A percentile compares a stretch with the other conserved stretches of the same genome.
phyloP scores from a whole-genome alignment of 2,888 invertebrate genomes.

The Eupithecia centaureata region DNA sequence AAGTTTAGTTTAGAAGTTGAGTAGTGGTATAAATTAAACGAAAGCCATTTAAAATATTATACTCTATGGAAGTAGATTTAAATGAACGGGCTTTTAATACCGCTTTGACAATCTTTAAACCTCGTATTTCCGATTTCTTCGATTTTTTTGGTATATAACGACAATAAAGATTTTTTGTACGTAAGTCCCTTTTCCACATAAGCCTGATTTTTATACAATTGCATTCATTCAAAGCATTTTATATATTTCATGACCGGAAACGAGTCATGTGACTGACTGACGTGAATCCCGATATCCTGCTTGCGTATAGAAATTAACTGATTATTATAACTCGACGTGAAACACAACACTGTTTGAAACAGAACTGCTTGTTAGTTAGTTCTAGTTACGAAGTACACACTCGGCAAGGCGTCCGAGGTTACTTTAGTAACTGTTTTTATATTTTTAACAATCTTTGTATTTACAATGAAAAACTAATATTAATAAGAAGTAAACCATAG shows the following conservation, averaged over 20 bases:
- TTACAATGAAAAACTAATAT: too few relatives aligned
- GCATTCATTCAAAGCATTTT: background rate
- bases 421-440: too few relatives aligned
- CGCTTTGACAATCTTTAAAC: background rate
- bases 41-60: background rate
- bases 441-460: too few relatives aligned
- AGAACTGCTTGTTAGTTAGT: background rate
- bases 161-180: background rate
- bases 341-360: constrained; percentile 17
- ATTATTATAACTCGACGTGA: constrained; percentile 18
- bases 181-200: background rate
- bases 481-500: too few relatives aligned
- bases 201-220: background rate
- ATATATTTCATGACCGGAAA: constrained; percentile 33
- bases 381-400: too few relatives aligned
- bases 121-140: background rate
- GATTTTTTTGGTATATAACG: background rate
- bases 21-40: too few relatives aligned
- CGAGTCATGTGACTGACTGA: constrained; percentile 32
- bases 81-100: background rate
- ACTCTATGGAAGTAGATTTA: background rate
- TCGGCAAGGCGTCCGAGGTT: too few relatives aligned
- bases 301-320: constrained; percentile 18
- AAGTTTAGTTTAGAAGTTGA: too few relatives aligned
- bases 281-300: constrained; percentile 33